Evolutionary conservation across 2,888 invertebrate genomes (phyloP).

Genomic region (Hoplodrina ambigua): DNA sequence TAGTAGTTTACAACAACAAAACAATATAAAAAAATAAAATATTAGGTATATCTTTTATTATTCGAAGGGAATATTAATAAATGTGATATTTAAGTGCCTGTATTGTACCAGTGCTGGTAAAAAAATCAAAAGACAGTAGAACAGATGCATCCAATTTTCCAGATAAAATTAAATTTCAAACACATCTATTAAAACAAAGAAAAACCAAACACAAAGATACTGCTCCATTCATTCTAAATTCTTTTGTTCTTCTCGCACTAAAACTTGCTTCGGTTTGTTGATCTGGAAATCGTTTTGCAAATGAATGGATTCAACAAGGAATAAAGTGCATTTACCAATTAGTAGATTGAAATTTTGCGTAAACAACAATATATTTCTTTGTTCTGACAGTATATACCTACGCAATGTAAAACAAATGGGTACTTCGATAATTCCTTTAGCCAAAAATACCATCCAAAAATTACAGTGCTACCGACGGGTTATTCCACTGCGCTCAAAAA

Average conservation of each 20-base stretch:
- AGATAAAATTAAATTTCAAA: too few relatives aligned
- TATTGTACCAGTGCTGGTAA: too few relatives aligned
- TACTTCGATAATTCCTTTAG: background rate
- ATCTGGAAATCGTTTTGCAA: slow-evolving; percentile 12
- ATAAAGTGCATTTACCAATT: slow-evolving; percentile 41
- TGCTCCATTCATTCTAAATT: background rate
- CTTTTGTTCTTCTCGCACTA: background rate
- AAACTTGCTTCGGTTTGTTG: slow-evolving; percentile 2
- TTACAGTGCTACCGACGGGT: too few relatives aligned
- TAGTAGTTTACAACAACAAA: too few relatives aligned
- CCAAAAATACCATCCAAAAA: background rate
- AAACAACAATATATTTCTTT: slow-evolving; percentile 44
- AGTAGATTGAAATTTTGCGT: slow-evolving; percentile 37
- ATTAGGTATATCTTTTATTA: too few relatives aligned
- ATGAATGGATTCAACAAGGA: slow-evolving; percentile 11
- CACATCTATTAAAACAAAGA: background rate
- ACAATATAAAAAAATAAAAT: too few relatives aligned
- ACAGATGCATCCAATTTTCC: too few relatives aligned
- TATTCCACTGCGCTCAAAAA: too few relatives aligned
- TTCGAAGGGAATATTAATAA: too few relatives aligned
- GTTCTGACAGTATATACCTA: background rate
- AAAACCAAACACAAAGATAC: background rate
- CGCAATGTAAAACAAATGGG: background rate
- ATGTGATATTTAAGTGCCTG: too few relatives aligned
- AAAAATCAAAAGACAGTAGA: too few relatives aligned